Conservation (phyloP, 2,888 invertebrate genomes). For the Drosophila merina region DNA sequence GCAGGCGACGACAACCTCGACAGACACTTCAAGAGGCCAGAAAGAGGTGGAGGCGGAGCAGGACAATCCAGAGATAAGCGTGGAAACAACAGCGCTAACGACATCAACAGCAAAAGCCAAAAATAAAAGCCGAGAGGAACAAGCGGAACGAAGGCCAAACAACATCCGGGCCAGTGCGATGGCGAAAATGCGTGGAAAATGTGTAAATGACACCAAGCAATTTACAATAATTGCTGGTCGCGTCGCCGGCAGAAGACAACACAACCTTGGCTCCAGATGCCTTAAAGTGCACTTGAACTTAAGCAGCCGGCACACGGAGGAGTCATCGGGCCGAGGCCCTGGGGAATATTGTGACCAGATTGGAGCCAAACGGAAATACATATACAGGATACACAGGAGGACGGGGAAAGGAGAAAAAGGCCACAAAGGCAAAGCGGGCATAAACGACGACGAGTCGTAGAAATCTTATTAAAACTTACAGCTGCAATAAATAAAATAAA, state of each 20-base stretch:
- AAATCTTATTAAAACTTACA: slow-evolving; percentile 78
- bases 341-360: slow-evolving; percentile 28
- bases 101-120: slow-evolving; percentile 24
- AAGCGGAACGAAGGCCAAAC: slow-evolving; percentile 40
- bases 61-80: slow-evolving; percentile 55
- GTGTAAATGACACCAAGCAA: slow-evolving; percentile 75
- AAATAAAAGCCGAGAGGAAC: slow-evolving; percentile 29
- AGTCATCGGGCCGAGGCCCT: slow-evolving; percentile 42
- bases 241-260: slow-evolving; percentile 34
- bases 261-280: slow-evolving; percentile 40
- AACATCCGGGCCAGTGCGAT: slow-evolving; percentile 38
- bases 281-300: slow-evolving; percentile 69
- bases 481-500: slow-evolving; percentile 80
- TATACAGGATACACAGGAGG: no score
- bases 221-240: slow-evolving; percentile 72
- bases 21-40: slow-evolving; percentile 27
- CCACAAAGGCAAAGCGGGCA: slow-evolving; percentile 12
- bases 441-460: slow-evolving; percentile 60
- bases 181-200: slow-evolving; percentile 73
- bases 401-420: no score
- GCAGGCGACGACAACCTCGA: slow-evolving; percentile 24
- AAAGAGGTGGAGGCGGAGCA: slow-evolving; percentile 16
- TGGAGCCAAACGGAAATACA: background rate
- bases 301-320: slow-evolving; percentile 42
- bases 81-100: slow-evolving; percentile 52